Base-by-base conservation (phyloP, 2,113 vertebrate genomes). In the Nesogale talazaci region DNA sequence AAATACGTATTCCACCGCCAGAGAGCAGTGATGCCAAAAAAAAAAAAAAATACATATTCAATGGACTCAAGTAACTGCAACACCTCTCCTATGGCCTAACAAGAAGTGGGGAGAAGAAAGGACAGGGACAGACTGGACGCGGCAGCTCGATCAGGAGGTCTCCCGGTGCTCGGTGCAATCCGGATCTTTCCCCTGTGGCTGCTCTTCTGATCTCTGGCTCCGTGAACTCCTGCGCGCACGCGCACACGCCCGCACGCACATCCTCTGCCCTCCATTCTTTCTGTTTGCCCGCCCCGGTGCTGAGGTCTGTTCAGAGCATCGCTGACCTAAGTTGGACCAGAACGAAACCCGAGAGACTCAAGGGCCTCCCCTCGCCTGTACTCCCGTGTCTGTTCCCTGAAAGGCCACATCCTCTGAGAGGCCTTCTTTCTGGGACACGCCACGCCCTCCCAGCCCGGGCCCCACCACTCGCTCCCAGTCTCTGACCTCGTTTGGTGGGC, bases 261-360 rank as follows among this genome's bases (percentile, higher is more conserved):
- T 74, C 65, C 59, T 34, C 16, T 8, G 22, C 61, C 36, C 27
- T 11, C 36, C 46, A 1, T 31, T 87, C 52, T 56, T 10, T 31
- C 22, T 42, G 61, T 83, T 38, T n/a, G n/a, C 89, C 42, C 69
- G 25, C 61, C n/a, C 10, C 27, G 34, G 46, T 22, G 19, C 59
- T 23, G 2, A 69, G 36, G 34, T 59, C 36, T 40, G 11, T 65
- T 46, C 57, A 31, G 1, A 8, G 82, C 61, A 59, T 59, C 70
- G 67, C 23, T 65, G 57, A 82, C 46, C 75, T 77, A 2, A 20
- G 69, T 83, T 85, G 88, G 83, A 85, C 76, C 59, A 80, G 65
- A 77, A 46, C 42, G 89, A 69, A 82, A 52, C 63, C 56, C 67
- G 17, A 75, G 91, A 91, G 83, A 59, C 69, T 74, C 16, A 75